Conservation (phyloP, 2,113 vertebrate species). For the Orcinus orca region DNA sequence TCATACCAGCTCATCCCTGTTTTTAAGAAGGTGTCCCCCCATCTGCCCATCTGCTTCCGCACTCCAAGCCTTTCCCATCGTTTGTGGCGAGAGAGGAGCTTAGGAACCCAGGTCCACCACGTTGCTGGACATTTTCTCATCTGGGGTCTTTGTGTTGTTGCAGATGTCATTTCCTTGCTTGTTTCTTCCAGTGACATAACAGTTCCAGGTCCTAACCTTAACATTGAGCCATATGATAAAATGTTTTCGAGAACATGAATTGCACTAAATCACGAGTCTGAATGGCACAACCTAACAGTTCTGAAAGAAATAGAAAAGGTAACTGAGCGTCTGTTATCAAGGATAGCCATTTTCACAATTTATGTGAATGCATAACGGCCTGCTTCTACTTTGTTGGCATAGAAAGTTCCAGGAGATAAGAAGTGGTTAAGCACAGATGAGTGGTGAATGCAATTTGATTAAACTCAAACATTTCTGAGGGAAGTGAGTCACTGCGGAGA, state of each 20-base stretch:
- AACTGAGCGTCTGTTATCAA: accelerated
- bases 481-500: background rate
- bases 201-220: background rate
- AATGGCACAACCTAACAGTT: background rate
- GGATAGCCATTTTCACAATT: background rate
- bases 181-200: background rate
- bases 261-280: background rate
- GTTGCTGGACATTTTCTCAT: accelerated
- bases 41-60: background rate
- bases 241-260: background rate
- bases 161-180: background rate
- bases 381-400: background rate
- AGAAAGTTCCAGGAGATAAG: background rate
- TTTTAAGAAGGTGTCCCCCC: background rate
- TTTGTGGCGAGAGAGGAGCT: background rate
- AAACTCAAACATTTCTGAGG: background rate
- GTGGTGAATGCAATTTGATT: background rate
- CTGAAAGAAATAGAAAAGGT: background rate
- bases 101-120: background rate
- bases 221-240: background rate
- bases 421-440: background rate
- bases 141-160: too few species aligned
- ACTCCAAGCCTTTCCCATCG: background rate
- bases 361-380: background rate
- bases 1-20: too few species aligned